Evolutionary conservation across 2,113 vertebrate species (phyloP), one percentile per base, ranked within the genome.

Genomic region (Rhea americana): DNA sequence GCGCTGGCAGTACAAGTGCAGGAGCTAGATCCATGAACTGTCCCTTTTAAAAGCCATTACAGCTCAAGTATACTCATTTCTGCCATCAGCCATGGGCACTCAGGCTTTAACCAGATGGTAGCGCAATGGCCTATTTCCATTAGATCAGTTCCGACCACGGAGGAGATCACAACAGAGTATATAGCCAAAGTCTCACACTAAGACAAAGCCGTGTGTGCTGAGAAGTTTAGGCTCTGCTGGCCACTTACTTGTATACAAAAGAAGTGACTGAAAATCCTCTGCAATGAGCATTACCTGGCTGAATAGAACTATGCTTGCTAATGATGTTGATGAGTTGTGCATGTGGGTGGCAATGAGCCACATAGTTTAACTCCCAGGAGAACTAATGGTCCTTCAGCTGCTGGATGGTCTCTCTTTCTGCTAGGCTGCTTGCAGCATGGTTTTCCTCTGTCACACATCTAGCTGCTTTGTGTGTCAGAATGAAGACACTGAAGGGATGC

Each of bases 121-220:
- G 25, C 67, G 43, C 43, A 86, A 51, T 72, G 66, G 28, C 77
- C 88, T 67, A 2, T 74, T 62, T 11, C 47, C 79, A 37, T 79
- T 39, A 56, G 2, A 5, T 81, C 10, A 0, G 48, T 79, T 87
- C 59, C 39, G 62, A 41, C 58, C 35, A 1, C 63, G 25, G 39
- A 81, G 43, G 7, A 45, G 58, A 61, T 63, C 47, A 56, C 32
- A 71, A 48, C 5, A 3, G 35, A 84, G 66, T 28, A 4, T 76
- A 51, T 53, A 91, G 70, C 62, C 39, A 56, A 70, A 62, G n/a
- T 41, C 70, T 80, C 24, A 11, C 8, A 62, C 50, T 61, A 78
- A 56, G 77, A 79, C 0, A 4, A 66, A 87, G 37, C 53, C 45
- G 18, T 0, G 0, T 35, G 65, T 0, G 0, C 17, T 0, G 1